Evolutionary conservation across 2,113 vertebrate genomes (phyloP).

Genomic region (Halcyon senegalensis): DNA sequence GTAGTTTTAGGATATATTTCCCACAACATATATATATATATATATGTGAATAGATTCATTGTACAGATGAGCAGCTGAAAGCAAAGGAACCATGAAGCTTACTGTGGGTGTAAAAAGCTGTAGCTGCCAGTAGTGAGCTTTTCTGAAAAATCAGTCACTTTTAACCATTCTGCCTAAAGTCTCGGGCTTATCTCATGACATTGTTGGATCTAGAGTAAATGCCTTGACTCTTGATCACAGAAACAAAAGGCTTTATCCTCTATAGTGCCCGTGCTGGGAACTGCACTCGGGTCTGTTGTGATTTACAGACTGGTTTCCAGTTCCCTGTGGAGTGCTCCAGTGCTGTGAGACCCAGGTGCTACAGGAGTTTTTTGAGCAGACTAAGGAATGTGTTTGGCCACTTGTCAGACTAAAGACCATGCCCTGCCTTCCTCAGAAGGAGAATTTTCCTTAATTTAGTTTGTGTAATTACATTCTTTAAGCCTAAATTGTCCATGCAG

Average conservation of each 20-base stretch:
- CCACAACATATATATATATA: background rate
- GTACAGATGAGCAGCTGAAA: background rate
- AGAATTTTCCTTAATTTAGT: conserved; percentile 34
- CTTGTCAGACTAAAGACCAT: conserved; percentile 46
- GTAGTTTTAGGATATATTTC: background rate
- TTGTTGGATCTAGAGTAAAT: background rate
- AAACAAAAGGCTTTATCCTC: background rate
- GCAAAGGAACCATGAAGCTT: background rate
- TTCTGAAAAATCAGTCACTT: background rate
- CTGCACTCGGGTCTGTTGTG: background rate
- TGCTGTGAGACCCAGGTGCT: background rate
- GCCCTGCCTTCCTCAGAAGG: conserved; percentile 26
- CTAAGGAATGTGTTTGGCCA: background rate
- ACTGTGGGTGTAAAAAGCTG: background rate
- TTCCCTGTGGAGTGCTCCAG: background rate
- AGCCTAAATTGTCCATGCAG: conserved; percentile 11
- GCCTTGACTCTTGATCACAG: background rate
- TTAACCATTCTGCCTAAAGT: background rate
- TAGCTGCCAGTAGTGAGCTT: background rate
- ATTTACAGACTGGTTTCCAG: background rate
- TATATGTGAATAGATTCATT: background rate
- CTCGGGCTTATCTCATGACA: background rate
- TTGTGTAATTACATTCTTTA: conserved; percentile 50
- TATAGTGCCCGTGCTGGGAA: background rate
- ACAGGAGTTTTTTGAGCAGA: background rate